A percentile compares a stretch with the other conserved stretches of the same genome.
Conservation (phyloP, 2,797 vertebrate species). For the Poeciliopsis presidionis region DNA sequence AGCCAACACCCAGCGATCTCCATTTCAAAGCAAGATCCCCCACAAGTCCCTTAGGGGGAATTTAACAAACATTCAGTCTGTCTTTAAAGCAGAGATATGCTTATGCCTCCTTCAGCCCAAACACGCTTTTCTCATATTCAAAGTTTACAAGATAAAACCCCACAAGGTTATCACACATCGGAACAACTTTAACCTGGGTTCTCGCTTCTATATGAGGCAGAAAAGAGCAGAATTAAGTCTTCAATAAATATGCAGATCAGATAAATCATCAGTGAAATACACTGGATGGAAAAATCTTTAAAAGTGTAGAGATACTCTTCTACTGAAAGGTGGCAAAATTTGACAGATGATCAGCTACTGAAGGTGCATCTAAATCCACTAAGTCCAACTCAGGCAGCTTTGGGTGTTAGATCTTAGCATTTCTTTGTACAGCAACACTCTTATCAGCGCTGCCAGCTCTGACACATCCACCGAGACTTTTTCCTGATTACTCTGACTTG, state of each 20-base stretch:
- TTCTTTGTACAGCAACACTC: conserved; percentile 20
- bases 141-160: conserved; percentile 54
- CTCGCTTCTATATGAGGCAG: conserved; percentile 35
- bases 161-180: conserved; percentile 39
- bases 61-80: conserved; percentile 55
- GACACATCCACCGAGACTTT: conserved; percentile 47
- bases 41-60: conserved; percentile 68
- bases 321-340: conserved; percentile 32
- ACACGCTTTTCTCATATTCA: conserved; percentile 47
- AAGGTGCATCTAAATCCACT: conserved; percentile 34
- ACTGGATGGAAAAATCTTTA: not conserved
- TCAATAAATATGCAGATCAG: conserved; percentile 37
- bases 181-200: conserved; percentile 55
- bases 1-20: conserved; percentile 74
- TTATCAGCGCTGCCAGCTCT: conserved; percentile 52
- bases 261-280: not conserved
- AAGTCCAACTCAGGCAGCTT: conserved; percentile 22
- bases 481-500: conserved; percentile 37
- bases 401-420: conserved; percentile 11
- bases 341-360: conserved; percentile 36
- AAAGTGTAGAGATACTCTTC: not conserved
- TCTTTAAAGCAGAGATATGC: conserved; percentile 49
- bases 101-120: conserved; percentile 43
- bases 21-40: conserved; percentile 67
- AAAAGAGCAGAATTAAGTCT: conserved; percentile 52